A percentile compares a stretch with the other conserved stretches of the same genome.
Conservation (phyloP, 2,888 invertebrate species). For the Blomia tropicalis region DNA sequence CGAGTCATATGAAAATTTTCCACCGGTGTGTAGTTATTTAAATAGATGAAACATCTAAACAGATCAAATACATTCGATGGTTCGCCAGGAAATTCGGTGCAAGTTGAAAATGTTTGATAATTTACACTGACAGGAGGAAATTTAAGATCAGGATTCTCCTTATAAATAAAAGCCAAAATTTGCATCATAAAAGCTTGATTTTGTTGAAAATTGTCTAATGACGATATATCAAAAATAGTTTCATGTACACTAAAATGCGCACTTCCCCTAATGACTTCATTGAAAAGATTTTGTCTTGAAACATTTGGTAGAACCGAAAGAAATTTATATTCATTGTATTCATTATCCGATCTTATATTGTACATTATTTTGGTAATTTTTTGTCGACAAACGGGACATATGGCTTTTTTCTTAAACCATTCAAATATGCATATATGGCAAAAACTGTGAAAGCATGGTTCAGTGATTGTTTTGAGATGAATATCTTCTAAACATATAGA, state of each 20-base stretch:
- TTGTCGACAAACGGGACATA: slow-evolving; percentile 85
- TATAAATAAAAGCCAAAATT: background rate
- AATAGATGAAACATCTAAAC: background rate
- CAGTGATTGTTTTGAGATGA: slow-evolving; percentile 73
- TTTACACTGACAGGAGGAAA: background rate
- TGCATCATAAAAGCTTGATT: background rate
- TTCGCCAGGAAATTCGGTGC: slow-evolving; percentile 24
- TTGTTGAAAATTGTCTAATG: background rate
- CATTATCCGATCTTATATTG: slow-evolving; percentile 67
- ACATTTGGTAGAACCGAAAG: background rate
- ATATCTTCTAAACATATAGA: slow-evolving; percentile 77
- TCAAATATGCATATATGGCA: slow-evolving; percentile 79
- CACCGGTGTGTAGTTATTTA: background rate
- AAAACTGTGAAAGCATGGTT: slow-evolving; percentile 81
- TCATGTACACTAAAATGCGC: no score
- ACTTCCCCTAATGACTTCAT: no score
- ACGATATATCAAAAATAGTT: no score
- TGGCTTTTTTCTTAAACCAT: slow-evolving; percentile 88
- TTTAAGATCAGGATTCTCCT: background rate
- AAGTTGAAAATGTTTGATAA: background rate
- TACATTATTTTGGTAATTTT: slow-evolving; percentile 77
- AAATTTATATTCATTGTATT: slow-evolving; percentile 54
- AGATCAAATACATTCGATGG: background rate
- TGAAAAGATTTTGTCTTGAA: no score
- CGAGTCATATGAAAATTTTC: background rate